Evolutionary conservation across 2,113 vertebrate species (phyloP).

Genomic region (Oceanites oceanicus): DNA sequence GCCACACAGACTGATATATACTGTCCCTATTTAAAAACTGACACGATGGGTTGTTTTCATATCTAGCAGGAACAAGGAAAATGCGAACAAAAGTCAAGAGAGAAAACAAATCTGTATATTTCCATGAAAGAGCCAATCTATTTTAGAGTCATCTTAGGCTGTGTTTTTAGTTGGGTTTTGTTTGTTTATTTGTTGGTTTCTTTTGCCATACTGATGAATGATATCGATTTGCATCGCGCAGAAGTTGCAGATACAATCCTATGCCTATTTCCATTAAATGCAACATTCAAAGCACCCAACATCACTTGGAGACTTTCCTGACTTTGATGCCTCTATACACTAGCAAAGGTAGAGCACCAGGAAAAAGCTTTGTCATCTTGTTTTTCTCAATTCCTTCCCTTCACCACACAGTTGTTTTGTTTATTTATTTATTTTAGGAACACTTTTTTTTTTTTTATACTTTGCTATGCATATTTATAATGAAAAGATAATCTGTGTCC

Average conservation of each 20-base stretch:
- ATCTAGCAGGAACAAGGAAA: slow-evolving; percentile 1
- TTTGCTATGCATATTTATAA: slow-evolving; percentile 59
- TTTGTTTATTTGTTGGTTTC: slow-evolving; percentile 54
- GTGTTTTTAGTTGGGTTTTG: slow-evolving; percentile 18
- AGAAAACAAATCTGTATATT: slow-evolving; percentile 62
- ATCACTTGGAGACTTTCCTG: slow-evolving; percentile 21
- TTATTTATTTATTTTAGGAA: slow-evolving; percentile 68
- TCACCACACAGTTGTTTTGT: neutral
- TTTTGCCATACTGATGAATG: slow-evolving; percentile 35
- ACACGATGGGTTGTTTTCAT: slow-evolving; percentile 29
- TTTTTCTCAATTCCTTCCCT: slow-evolving; percentile 36
- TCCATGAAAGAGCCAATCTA: slow-evolving; percentile 38
- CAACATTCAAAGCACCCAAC: neutral
- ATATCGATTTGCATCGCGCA: neutral
- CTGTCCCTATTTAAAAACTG: neutral
- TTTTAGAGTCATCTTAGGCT: slow-evolving; percentile 40
- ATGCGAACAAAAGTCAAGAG: slow-evolving; percentile 23
- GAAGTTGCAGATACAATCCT: slow-evolving; percentile 33
- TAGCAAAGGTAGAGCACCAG: slow-evolving; percentile 47
- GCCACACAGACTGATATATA: neutral
- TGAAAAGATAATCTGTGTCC: slow-evolving; percentile 70
- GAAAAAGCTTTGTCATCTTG: slow-evolving; percentile 64
- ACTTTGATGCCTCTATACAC: neutral
- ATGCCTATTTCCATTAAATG: slow-evolving; percentile 29
- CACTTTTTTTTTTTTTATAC: neutral